Percentiles rank a stretch among this genome's conserved stretches.
Conservation (phyloP, 2,888 invertebrate genomes). For the Unio delphinus region DNA sequence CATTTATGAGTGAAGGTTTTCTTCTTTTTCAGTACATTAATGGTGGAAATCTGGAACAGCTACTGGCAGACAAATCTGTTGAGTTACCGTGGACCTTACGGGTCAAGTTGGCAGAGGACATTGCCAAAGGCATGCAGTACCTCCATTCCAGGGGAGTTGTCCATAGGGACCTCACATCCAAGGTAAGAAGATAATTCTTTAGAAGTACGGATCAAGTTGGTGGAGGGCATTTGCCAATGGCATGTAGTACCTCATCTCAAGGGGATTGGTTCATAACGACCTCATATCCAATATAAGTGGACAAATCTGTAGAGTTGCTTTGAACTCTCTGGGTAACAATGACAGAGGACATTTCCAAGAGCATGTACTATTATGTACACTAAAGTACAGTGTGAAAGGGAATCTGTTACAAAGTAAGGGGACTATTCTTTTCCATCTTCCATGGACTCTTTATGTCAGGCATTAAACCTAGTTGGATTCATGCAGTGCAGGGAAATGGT, state of each 20-base stretch:
- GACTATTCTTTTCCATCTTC: no score
- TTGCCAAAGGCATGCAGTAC: slow-evolving; percentile 92
- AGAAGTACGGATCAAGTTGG: background rate
- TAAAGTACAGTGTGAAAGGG: no score
- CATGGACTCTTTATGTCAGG: no score
- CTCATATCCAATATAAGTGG: slow-evolving; percentile 89
- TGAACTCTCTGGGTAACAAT: background rate
- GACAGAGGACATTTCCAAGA: background rate
- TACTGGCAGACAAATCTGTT: slow-evolving; percentile 81
- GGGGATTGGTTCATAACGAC: slow-evolving; percentile 94
- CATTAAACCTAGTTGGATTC: no score
- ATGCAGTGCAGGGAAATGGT: no score
- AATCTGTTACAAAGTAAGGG: no score
- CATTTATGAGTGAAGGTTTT: background rate
- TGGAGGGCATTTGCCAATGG: slow-evolving; percentile 80
- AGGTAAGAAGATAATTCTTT: slow-evolving; percentile 75
- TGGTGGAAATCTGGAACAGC: slow-evolving; percentile 93
- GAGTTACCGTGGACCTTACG: slow-evolving; percentile 84
- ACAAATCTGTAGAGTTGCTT: slow-evolving; percentile 1
- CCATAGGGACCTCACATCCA: slow-evolving; percentile 95
- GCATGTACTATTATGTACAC: background rate
- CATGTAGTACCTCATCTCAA: slow-evolving; percentile 93
- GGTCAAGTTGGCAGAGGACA: slow-evolving; percentile 88
- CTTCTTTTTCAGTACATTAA: slow-evolving; percentile 82
- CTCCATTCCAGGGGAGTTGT: slow-evolving; percentile 93